Base-by-base conservation (phyloP, 2,888 invertebrate species). In the Dryobotodes eremita region DNA sequence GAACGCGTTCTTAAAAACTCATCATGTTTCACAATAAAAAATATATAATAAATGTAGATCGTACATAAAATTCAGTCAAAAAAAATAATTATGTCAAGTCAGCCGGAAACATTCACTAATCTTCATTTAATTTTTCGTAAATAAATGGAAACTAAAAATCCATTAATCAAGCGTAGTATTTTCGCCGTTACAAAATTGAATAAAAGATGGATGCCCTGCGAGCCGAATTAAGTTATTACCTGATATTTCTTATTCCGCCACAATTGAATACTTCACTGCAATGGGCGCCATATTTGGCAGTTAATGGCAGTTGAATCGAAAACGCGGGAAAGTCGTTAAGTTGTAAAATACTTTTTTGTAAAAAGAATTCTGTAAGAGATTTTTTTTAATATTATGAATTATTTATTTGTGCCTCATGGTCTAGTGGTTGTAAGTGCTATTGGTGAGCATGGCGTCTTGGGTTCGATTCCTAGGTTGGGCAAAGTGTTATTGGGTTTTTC, bases 191-290 rank as follows among this genome's bases (percentile, higher is more conserved):
- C 89, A 89, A 92, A 92, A 95, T 92, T 94, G 90, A 94, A 93
- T 93, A 77, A 80, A 88, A 90, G 92, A 94, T 89, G 89, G 90
- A 93, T 92, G 91, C 64, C 71, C 76, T 79, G 81, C 77, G 82
- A 87, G 82, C 86, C 83, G 89, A 91, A 94, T 94, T 92, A 94
- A 94, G 94, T 93, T 94, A 95, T 94, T 92, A 86, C 86, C 84
- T 83, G 87, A 92, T 93, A 90, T 91, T 90, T 92, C 92, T 91
- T 90, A 83, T 78, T 76, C 71, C 82, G 84, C 74, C 78, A 86
- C 89, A 91, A n/a, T 91, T 92, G 91, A 92, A 91, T 80, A 64
- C 89, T 86, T 88, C 80, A 86, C 82, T 84, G 84, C 83, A 80
- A 79, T 80, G 72, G 75, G 48, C 46, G 70, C 89, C 89, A 86